Evolutionary conservation across 2,797 vertebrate species (phyloP).

Genomic region (Brotula barbata): DNA sequence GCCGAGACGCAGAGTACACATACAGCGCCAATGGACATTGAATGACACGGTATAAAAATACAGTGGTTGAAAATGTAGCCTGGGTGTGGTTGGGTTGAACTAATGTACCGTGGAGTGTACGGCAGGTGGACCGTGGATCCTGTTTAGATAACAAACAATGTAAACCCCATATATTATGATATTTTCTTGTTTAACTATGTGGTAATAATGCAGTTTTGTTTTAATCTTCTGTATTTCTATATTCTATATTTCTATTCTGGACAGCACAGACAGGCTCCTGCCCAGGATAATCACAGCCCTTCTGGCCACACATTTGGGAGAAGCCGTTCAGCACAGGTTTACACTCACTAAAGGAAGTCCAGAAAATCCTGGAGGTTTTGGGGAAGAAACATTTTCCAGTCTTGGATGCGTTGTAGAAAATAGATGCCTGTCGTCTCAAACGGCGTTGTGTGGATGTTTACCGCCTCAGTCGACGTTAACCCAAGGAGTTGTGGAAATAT

Average conservation of each 20-base stretch:
- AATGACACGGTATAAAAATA: slow-evolving; percentile 16
- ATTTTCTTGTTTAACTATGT: slow-evolving; percentile 14
- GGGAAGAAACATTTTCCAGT: not conserved
- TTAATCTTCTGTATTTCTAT: too few species aligned
- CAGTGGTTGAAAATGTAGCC: slow-evolving; percentile 25
- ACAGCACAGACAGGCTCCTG: slow-evolving; percentile 26
- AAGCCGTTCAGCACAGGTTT: slow-evolving; percentile 2
- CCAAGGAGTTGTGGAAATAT: too few species aligned
- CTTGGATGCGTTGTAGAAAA: not conserved
- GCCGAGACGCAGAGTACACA: not conserved
- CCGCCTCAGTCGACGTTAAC: too few species aligned
- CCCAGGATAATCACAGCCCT: slow-evolving; percentile 19
- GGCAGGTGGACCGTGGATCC: not conserved
- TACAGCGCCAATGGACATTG: too few species aligned
- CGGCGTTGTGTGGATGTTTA: too few species aligned
- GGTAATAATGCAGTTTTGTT: too few species aligned
- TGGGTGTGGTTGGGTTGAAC: not conserved
- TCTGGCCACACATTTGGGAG: not conserved
- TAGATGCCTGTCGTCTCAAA: too few species aligned
- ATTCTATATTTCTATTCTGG: too few species aligned
- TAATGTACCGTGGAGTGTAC: not conserved
- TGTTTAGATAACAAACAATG: too few species aligned
- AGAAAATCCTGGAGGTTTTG: not conserved
- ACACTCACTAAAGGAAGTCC: not conserved
- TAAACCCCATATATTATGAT: not conserved